phyloP scores from a whole-genome alignment of 1,140 invertebrate species.

The Aphaenogaster rudis region DNA sequence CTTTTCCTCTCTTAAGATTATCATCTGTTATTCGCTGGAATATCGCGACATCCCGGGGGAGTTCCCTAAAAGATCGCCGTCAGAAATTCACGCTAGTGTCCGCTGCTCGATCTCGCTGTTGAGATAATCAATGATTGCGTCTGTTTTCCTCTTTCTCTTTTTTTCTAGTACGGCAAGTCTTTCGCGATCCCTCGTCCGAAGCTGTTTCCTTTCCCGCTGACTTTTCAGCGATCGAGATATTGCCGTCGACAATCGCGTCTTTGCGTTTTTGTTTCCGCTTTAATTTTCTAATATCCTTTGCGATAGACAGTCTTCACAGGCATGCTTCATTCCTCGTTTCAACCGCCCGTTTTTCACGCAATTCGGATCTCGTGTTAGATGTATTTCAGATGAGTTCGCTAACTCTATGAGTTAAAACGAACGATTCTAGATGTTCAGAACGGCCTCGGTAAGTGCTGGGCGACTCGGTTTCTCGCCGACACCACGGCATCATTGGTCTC shows the following conservation, averaged over 20 bases:
- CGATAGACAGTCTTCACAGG: conserved; percentile 9
- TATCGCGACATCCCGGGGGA: not conserved
- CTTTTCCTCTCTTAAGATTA: conserved; percentile 11
- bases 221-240: conserved; percentile 1
- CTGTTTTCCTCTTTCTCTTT: conserved; percentile 5
- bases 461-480: conserved; percentile 40
- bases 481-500: conserved; percentile 55
- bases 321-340: conserved; percentile 22
- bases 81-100: not conserved
- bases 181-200: not conserved
- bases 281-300: not conserved
- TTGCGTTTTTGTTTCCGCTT: not conserved
- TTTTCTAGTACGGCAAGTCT: conserved; percentile 19
- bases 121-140: not conserved
- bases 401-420: conserved; percentile 49
- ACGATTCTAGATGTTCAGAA: conserved; percentile 44
- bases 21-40: not conserved
- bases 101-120: not conserved
- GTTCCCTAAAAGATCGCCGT: not conserved
- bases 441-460: conserved; percentile 42
- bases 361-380: conserved; percentile 20
- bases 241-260: not conserved
- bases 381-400: not conserved
- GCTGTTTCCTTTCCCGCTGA: not conserved
- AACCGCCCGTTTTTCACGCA: not conserved